Evolutionary conservation across 2,888 invertebrate species (phyloP), one percentile per base, ranked within the genome.

Genomic region (Scaptomyza tumidula): DNA sequence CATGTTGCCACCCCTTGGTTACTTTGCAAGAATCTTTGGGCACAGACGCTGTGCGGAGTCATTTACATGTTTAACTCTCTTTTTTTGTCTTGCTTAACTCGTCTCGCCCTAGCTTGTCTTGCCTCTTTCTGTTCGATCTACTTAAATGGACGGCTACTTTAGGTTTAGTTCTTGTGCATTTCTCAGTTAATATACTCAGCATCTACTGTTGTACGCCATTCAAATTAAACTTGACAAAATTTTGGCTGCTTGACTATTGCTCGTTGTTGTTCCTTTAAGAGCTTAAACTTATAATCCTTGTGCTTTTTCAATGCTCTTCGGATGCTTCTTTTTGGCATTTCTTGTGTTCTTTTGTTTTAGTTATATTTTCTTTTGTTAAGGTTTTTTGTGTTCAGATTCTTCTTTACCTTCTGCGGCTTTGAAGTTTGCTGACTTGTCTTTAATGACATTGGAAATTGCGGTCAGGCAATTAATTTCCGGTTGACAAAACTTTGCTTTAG

Each of bases 381-480:
- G 46, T 56, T 56, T 61, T 59, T 57, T 53, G 27, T 35, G 44
- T 27, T 53, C 37, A 57, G 58, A 54, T 37, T 29, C 7, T 43
- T 52, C 35, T 41, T 39, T 46, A 37, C 46, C 39, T 61, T 46
- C 52, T 68, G 53, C 46, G 59, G 69, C 78, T 86, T 88, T 86
- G 85, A 88, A 86, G 86, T 80, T 80, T 78, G 75, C 72, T 71
- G 87, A 78, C 82, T 86, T 75, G 75, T 73, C 80, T 79, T 81
- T 85, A 86, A 86, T 86, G 83, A 82, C 78, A 81, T 88, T 88
- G 76, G 77, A 88, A 88, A 89, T 86, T 89, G 85, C 76, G 89
- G 89, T 89, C 88, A 89, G 83, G 80, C 87, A 88, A 88, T 89
- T 88, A 86, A 89, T 88, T 86, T 88, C 78, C 81, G 76, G 80